Evolutionary conservation across 2,113 vertebrate genomes (phyloP).

Genomic region (Tetrax tetrax): DNA sequence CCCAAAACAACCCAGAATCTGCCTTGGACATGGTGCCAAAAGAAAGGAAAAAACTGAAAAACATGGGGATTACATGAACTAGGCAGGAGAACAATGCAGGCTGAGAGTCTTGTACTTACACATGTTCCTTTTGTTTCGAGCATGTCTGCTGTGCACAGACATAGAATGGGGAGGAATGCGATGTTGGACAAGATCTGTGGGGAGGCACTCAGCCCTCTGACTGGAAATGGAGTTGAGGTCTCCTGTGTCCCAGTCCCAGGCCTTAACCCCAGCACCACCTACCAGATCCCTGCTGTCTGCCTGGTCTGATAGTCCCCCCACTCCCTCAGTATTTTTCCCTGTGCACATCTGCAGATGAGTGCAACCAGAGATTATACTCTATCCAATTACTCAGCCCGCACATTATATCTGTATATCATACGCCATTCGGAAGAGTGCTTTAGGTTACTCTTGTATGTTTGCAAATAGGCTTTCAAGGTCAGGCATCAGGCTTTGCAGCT

Average conservation of each 20-base stretch:
- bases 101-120: neutral
- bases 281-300: neutral
- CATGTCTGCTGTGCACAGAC: neutral
- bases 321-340: neutral
- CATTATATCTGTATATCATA: neutral
- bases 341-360: neutral
- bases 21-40: neutral
- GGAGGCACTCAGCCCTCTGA: neutral
- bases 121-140: neutral
- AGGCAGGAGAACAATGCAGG: neutral
- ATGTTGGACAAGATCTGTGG: neutral
- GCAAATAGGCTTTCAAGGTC: slow-evolving; percentile 42
- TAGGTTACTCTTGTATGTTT: neutral
- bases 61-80: neutral
- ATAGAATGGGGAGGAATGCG: neutral
- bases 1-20: neutral
- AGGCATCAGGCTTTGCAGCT: slow-evolving; percentile 37
- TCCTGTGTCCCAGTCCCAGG: neutral
- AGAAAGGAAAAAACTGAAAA: neutral
- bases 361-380: neutral
- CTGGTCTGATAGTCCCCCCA: neutral
- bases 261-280: neutral
- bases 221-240: neutral
- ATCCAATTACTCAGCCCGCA: neutral
- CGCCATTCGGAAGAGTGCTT: neutral